Evolutionary conservation across 2,888 invertebrate species (phyloP).

Genomic region (Isotomurus palustris): DNA sequence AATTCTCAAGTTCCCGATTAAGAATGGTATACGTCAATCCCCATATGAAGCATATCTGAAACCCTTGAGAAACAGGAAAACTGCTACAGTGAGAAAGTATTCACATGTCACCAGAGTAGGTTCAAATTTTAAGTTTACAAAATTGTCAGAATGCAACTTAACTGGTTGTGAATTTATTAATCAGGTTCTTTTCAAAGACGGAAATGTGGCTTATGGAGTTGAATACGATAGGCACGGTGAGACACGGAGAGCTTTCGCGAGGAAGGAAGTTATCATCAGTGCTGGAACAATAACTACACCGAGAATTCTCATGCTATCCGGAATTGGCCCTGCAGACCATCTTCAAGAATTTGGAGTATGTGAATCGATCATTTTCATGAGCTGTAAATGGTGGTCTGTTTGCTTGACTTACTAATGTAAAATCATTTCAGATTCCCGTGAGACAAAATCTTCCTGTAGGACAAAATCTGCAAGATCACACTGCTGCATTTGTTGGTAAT

Average conservation of each 20-base stretch:
- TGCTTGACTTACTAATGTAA: too few relatives aligned
- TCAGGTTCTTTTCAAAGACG: slow-evolving; percentile 22
- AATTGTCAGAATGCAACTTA: too few relatives aligned
- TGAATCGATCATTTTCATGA: too few relatives aligned
- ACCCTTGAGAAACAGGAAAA: slow-evolving; percentile 14
- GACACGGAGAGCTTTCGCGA: slow-evolving; percentile 16
- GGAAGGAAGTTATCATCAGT: slow-evolving; percentile 29
- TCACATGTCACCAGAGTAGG: slow-evolving; percentile 28
- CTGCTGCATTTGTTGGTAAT: not conserved
- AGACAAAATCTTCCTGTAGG: slow-evolving; percentile 21
- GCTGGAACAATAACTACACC: slow-evolving; percentile 24
- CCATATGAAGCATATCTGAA: slow-evolving; percentile 35
- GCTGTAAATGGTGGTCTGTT: too few relatives aligned
- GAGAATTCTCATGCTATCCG: slow-evolving; percentile 23
- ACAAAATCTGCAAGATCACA: slow-evolving; percentile 20
- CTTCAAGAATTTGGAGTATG: slow-evolving; percentile 23
- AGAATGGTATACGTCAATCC: slow-evolving; percentile 32
- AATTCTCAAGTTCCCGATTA: slow-evolving; percentile 20
- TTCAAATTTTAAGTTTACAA: not conserved
- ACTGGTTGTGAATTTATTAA: not conserved
- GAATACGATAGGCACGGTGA: slow-evolving; percentile 36
- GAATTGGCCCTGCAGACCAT: slow-evolving; percentile 22
- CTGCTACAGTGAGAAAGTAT: slow-evolving; percentile 25
- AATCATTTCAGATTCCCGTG: slow-evolving; percentile 17
- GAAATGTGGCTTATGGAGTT: slow-evolving; percentile 29